Evolutionary conservation across 2,797 vertebrate genomes (phyloP).

Genomic region (Sus cebifrons): DNA sequence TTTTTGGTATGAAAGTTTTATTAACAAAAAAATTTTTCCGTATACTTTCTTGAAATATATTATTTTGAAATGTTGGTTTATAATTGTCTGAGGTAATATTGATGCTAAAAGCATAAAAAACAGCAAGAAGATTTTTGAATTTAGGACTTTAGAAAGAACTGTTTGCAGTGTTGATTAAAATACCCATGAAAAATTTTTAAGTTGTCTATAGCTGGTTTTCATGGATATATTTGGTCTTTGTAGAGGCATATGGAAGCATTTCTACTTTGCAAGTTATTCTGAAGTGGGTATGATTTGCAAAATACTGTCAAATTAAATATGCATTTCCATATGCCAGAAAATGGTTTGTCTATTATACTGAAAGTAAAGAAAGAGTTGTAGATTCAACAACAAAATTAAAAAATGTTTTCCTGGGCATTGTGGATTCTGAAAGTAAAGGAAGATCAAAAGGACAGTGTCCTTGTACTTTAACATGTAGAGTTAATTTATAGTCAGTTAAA

Average conservation of each 20-base stretch:
- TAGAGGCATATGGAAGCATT: conserved; percentile 86
- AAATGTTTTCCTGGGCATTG: neutral
- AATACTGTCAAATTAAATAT: too few species aligned
- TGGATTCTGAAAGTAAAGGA: conserved; percentile 28
- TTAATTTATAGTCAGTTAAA: conserved; percentile 30
- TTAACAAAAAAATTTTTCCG: conserved; percentile 53
- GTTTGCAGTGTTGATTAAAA: conserved; percentile 62
- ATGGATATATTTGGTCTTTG: conserved; percentile 78
- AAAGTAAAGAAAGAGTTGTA: conserved; percentile 50
- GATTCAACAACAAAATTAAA: neutral
- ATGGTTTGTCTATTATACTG: conserved; percentile 69
- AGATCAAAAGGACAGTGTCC: neutral
- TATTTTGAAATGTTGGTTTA: conserved; percentile 54
- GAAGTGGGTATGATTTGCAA: too few species aligned
- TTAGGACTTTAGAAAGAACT: conserved; percentile 57
- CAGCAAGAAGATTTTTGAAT: neutral
- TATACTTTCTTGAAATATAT: conserved; percentile 25
- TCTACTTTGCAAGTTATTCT: too few species aligned
- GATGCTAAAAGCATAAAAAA: conserved; percentile 30
- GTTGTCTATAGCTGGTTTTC: conserved; percentile 64
- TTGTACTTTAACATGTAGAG: neutral
- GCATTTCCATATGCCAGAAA: conserved; percentile 81
- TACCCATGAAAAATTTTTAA: conserved; percentile 70
- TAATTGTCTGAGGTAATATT: conserved; percentile 35
- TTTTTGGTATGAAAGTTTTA: conserved; percentile 5